These are phyloP conservation scores for Drepana arcuata DNA, from an alignment of 1,140 invertebrate species.

Conservation along the genomic window DNA sequence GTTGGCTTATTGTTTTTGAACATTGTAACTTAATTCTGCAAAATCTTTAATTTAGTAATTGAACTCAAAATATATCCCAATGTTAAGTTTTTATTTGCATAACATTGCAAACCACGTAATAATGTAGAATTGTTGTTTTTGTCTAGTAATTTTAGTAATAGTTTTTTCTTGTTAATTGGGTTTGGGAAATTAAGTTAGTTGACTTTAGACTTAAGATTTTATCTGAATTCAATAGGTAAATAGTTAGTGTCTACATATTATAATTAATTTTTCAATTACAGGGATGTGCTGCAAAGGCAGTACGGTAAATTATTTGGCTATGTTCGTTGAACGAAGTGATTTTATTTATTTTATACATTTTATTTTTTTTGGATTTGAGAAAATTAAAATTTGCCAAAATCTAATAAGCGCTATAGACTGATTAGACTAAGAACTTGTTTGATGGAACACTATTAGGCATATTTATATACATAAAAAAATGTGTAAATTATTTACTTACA, in stretches of 20 bases:
- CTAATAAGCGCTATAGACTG: slow-evolving; percentile 70
- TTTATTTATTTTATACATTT: slow-evolving; percentile 42
- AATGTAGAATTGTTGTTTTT: slow-evolving; percentile 65
- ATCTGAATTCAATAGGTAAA: slow-evolving; percentile 68
- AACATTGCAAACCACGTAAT: slow-evolving; percentile 44
- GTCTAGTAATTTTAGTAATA: slow-evolving; percentile 60
- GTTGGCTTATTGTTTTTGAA: too few species aligned
- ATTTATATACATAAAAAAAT: slow-evolving; percentile 66
- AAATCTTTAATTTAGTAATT: too few species aligned
- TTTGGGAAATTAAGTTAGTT: slow-evolving; percentile 68
- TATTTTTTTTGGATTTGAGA: slow-evolving; percentile 18
- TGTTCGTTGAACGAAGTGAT: slow-evolving; percentile 33
- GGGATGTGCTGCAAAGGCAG: slow-evolving; percentile 66
- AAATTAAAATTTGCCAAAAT: slow-evolving; percentile 63
- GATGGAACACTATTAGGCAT: slow-evolving; percentile 70
- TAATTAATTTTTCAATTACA: slow-evolving; percentile 66
- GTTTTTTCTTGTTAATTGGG: slow-evolving; percentile 68
- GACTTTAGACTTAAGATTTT: slow-evolving; percentile 63
- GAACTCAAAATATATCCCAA: too few species aligned
- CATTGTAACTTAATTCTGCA: too few species aligned
- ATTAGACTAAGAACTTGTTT: slow-evolving; percentile 69
- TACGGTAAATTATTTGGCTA: slow-evolving; percentile 39
- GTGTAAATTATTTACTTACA: slow-evolving; percentile 69
- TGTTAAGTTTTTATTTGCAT: slow-evolving; percentile 70
- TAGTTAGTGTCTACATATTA: slow-evolving; percentile 56